Evolutionary conservation across 2,113 vertebrate genomes (phyloP).

Genomic region (Chamaea fasciata): DNA sequence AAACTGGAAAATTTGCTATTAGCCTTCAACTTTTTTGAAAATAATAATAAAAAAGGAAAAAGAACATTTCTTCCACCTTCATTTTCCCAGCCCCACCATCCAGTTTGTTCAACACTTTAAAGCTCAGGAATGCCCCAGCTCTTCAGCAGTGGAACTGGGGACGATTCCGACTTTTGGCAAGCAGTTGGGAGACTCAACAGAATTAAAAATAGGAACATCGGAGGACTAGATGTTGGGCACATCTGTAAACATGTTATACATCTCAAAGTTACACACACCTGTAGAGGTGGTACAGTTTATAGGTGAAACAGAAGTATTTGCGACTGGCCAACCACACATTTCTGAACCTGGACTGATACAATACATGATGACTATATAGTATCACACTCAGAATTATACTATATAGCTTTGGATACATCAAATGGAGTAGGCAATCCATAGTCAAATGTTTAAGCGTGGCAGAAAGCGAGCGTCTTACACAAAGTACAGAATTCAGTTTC

Average conservation of each 20-base stretch:
- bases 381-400: neutral
- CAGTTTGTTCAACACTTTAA: slow-evolving; percentile 80
- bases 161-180: slow-evolving; percentile 73
- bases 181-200: slow-evolving; percentile 73
- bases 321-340: slow-evolving; percentile 73
- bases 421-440: slow-evolving; percentile 74
- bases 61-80: slow-evolving; percentile 31
- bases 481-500: slow-evolving; percentile 55
- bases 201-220: slow-evolving; percentile 50
- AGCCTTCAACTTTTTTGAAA: slow-evolving; percentile 30
- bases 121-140: slow-evolving; percentile 67
- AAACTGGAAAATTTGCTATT: slow-evolving; percentile 72
- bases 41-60: neutral
- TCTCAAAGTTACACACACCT: slow-evolving; percentile 69
- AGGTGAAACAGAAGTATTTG: slow-evolving; percentile 71
- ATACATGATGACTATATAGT: slow-evolving; percentile 51
- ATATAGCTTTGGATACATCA: slow-evolving; percentile 69
- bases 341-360: slow-evolving; percentile 74
- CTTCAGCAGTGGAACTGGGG: slow-evolving; percentile 42
- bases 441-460: slow-evolving; percentile 62
- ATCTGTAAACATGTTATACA: slow-evolving; percentile 77
- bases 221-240: slow-evolving; percentile 70
- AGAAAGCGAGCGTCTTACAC: slow-evolving; percentile 60
- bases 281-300: slow-evolving; percentile 70
- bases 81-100: slow-evolving; percentile 58